These are phyloP conservation scores for Danio choprae DNA, from an alignment of 2,797 vertebrate genomes.

Conservation along the genomic window DNA sequence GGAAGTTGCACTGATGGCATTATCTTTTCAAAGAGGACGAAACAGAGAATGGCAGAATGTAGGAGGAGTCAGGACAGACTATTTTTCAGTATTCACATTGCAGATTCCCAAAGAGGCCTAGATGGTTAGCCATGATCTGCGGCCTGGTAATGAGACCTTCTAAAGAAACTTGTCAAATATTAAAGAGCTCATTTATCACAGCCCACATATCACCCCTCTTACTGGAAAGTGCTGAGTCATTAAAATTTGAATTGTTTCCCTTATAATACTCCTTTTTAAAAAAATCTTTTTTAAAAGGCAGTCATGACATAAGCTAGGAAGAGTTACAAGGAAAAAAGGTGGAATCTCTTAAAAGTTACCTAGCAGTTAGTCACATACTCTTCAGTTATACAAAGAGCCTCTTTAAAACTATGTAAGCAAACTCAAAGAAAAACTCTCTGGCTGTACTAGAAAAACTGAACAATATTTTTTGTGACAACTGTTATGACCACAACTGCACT, in stretches of 20 bases:
- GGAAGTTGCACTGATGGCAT: constrained; percentile 28
- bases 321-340: background rate
- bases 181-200: constrained; percentile 61
- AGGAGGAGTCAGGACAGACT: constrained; percentile 8
- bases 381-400: background rate
- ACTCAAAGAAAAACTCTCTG: background rate
- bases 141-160: constrained; percentile 58
- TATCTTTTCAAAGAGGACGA: constrained; percentile 38
- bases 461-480: background rate
- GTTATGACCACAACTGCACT: background rate
- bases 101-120: constrained; percentile 46
- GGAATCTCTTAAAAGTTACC: background rate
- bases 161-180: constrained; percentile 63
- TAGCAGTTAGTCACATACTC: background rate
- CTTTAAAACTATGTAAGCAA: constrained; percentile 10
- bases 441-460: background rate
- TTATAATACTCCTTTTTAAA: constrained; percentile 24
- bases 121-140: constrained; percentile 55
- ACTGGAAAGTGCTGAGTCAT: constrained; percentile 51
- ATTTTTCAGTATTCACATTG: constrained; percentile 40
- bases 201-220: constrained; percentile 34
- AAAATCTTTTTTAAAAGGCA: constrained; percentile 32
- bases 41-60: background rate
- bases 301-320: background rate
- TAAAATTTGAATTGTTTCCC: constrained; percentile 49